Base-by-base conservation (phyloP, 1,140 invertebrate species). In the Penaeus vannamei region DNA sequence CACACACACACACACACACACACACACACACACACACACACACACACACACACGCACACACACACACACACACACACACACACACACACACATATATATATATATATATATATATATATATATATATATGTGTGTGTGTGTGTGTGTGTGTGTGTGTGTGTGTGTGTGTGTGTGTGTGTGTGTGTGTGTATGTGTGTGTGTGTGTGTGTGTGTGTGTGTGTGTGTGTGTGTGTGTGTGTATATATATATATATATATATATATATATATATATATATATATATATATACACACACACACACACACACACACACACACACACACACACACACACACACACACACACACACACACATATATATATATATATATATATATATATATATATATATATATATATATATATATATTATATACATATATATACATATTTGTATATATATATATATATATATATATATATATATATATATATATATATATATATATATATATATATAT, bases 1-100 rank as follows among this genome's bases (percentile, higher is more conserved):
- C 36, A 61, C 26, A 82, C 42, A 82, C 42, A 82, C 46, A 82
- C 98, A 99, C 17, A 98, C 99, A 8, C 98, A 98, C 87, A 97
- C 98, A 97, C 98, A 99, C 98, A 99, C 99, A 42, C 99, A 94
- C 17, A 89, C 89, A 72, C 91, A 91, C 20, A 89, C 81, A 76
- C 90, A 91, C 10, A 87, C 97, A 92, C 95, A 90, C 46, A 42
- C 42, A 77, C 42, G 20, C 46, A 32, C 46, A 42, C 42, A 84
- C 22, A 72, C 17, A 59, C 93, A 93, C 90, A 86, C 89, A 92
- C 82, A 91, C 32, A 59, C 42, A 53, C 36, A 72, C 36, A 59
- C 46, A 81, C 29, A 59, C 62, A 36, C 60, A 59, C 62, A 84
- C 60, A 60, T 80, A 60, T 79, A 53, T 80, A 46, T 79, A 29